Evolutionary conservation across 1,140 invertebrate genomes (phyloP).

Genomic region (Sitophilus oryzae): DNA sequence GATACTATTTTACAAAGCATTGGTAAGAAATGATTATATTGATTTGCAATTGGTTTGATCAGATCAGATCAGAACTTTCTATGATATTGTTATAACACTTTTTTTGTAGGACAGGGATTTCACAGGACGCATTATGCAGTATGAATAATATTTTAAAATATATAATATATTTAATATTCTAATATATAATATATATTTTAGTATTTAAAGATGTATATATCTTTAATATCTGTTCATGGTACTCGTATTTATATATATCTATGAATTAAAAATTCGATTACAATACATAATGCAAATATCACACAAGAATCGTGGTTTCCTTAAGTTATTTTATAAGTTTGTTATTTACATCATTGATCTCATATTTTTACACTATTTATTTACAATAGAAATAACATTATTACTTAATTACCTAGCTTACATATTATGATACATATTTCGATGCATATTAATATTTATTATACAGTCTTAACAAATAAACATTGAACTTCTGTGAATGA

Average conservation of each 20-base stretch:
- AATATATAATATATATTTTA: constrained; percentile 1
- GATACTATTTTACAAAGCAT: constrained; percentile 45
- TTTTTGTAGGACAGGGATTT: constrained; percentile 37
- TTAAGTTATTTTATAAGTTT: background rate
- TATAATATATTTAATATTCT: background rate
- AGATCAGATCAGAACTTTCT: background rate
- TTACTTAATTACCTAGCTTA: background rate
- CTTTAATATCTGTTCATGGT: background rate
- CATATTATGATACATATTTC: background rate
- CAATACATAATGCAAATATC: background rate
- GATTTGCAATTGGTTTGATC: too few species aligned
- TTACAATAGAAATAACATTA: too few species aligned
- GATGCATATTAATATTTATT: background rate
- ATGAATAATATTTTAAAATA: constrained; percentile 17
- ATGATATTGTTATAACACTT: constrained; percentile 9
- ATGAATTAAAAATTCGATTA: background rate
- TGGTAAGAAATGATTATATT: constrained; percentile 26
- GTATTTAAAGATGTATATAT: constrained; percentile 1
- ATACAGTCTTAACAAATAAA: background rate
- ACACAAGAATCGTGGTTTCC: background rate
- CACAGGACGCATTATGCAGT: constrained; percentile 38
- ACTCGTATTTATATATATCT: background rate
- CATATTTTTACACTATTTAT: background rate
- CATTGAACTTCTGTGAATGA: background rate
- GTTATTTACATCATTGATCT: background rate